Base-by-base conservation (phyloP, 2,113 vertebrate genomes). In the Dermatemys mawii region DNA sequence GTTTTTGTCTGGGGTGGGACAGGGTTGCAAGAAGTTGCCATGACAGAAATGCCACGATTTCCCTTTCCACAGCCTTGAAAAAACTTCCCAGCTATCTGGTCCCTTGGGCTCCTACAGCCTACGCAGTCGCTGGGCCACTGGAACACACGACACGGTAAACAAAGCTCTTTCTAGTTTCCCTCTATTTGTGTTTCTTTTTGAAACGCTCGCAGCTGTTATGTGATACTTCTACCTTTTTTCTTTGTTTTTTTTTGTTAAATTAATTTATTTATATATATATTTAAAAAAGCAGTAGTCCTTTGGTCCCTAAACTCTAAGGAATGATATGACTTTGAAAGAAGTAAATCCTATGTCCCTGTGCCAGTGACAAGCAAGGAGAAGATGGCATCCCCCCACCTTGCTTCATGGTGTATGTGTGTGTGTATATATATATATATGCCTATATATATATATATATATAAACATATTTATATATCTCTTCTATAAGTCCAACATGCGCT, bases 271-370 rank as follows among this genome's bases (percentile, higher is more conserved):
- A 98, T 93, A 97, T 97, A 98, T 98, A 97, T 97, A 97, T 98
- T 96, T 98, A 93, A 97, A 98, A 98, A 98, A 98, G 97, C 97
- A 97, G 96, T 98, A 98, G 98, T 98, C 98, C 98, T 98, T 98
- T 98, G 98, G 98, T 98, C 98, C 98, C 98, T 98, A 98, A 98
- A 98, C 97, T 97, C 98, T 98, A 98, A 98, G 98, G 98, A 98
- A 98, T 98, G 98, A 98, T 98, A 98, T 97, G 98, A 98, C 97
- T 98, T 97, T 98, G 96, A 98, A 98, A 97, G 97, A 98, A 98
- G 96, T 97, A 98, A 96, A 96, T 97, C 95, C 94, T 96, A 97
- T 95, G 97, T 98, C 97, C 97, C 96, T 86, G 93, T 95, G 92
- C 78, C 73, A 97, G 95, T 94, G 97, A 97, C 89, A 96, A 97